Base-by-base conservation (phyloP, 1,140 invertebrate genomes). In the Trypoxylus dichotomus region DNA sequence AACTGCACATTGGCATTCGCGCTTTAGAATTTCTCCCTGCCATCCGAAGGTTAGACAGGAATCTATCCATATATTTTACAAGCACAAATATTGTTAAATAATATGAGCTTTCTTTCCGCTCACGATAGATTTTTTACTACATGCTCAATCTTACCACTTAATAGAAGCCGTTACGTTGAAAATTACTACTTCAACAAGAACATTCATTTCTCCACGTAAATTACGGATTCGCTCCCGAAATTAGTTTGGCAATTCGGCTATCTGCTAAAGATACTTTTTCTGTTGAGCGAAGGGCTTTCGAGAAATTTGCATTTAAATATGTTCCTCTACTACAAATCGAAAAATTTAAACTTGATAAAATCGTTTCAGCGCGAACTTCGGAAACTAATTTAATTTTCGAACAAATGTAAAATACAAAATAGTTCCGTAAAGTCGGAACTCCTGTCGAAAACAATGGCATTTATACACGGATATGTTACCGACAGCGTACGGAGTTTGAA, bases 271-370 rank as follows among this genome's bases (percentile, higher is more conserved):
- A 24, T 68, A 68, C 24, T 68, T 68, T 24, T 68, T 29, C 60
- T 68, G 60, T 24, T 11, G 60, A 68, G 7, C 19, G 60, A 21
- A 24, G 21, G 15, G 19, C 24, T 24, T 68, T 68, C 24, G 60
- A 10, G 24, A 68, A 68, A 68, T 68, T 68, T 68, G 60, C 60
- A 68, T 68, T 68, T 68, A 68, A 68, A 68, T 68, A 68, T 68
- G 60, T 24, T 68, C 60, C 24, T 13, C 27, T 10, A 68, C 60
- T 68, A 68, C 19, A 68, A 68, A 68, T 68, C 60, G 60, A 68
- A 68, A 68, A 68, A 68, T 27, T 68, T 68, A 24, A 68, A 68
- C 24, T 68, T 68, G 60, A 68, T 68, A 68, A 68, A 68, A 68
- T 68, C 60, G 21, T 7, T 68, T 29, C 21, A 15, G 60, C 13